These are phyloP conservation scores for Ridgeia piscesae DNA, from an alignment of 1,140 invertebrate genomes.

Conservation along the genomic window DNA sequence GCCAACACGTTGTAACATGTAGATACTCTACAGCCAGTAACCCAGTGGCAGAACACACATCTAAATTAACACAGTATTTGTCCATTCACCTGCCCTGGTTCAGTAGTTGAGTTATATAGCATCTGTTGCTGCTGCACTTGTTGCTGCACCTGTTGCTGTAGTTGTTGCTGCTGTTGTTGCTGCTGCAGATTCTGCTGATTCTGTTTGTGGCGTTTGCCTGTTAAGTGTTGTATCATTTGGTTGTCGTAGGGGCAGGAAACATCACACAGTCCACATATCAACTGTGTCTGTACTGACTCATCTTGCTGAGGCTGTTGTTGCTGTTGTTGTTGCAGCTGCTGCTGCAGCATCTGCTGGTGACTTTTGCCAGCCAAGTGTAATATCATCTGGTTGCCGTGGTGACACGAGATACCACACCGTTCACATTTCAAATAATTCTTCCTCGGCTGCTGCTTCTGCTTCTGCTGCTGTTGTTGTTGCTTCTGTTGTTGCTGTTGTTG, in stretches of 20 bases:
- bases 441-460: background rate
- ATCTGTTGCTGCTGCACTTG: background rate
- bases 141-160: background rate
- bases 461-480: background rate
- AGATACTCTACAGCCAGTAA: too few species aligned
- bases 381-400: background rate
- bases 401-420: background rate
- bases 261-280: background rate
- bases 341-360: background rate
- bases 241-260: background rate
- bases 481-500: background rate
- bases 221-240: background rate
- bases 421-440: background rate
- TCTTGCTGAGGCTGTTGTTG: background rate
- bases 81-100: background rate
- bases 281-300: too few species aligned
- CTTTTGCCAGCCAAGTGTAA: background rate
- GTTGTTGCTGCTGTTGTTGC: background rate
- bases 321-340: background rate
- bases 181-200: background rate
- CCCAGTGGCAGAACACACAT: too few species aligned
- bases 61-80: too few species aligned
- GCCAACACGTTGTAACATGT: too few species aligned
- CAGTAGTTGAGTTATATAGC: background rate
- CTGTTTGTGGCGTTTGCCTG: background rate